Base-by-base conservation (phyloP, 2,888 invertebrate genomes). In the Acronicta aceris region DNA sequence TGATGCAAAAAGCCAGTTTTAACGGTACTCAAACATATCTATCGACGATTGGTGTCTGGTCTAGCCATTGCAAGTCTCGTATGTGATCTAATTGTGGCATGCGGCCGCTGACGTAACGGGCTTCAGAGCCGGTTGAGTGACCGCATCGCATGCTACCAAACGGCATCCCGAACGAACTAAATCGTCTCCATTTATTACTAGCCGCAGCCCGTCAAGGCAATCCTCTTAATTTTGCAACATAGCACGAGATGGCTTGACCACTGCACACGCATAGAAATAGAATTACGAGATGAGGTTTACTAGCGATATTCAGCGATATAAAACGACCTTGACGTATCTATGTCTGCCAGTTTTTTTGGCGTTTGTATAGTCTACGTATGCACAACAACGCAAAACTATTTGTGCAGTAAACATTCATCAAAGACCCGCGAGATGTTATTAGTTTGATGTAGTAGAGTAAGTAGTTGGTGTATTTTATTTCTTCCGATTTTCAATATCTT, bases 51-150 rank as follows among this genome's bases (percentile, higher is more conserved):
- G 86, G 85, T 84, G 88, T 88, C 89, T 90, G 83, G 88, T 88
- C 88, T 91, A 91, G 87, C 86, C 84, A 88, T 84, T 85, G 85
- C 87, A 76, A 89, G 90, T 84, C 88, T 89, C 82, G 86, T 84
- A 85, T 89, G 89, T 91, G 92, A 89, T 93, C 92, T 94, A 93
- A 93, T 93, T 92, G 93, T 87, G 91, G 91, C 89, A 81, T 88
- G 88, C 87, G 83, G 83, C 80, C 81, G 83, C 88, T 93, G 92
- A 92, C 91, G 93, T 93, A 93, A 92, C 92, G 92, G 92, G 88
- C 87, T 81, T 77, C 76, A 74, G 81, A 87, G 86, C 78, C 88
- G 88, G 93, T 93, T 93, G 92, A 93, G 82, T 93, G 93, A 93
- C 93, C 93, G 92, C 89, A 84, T 83, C 85, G 88, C 84, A 84